Base-by-base conservation (phyloP, 2,113 vertebrate genomes). In the Dromaius novaehollandiae region DNA sequence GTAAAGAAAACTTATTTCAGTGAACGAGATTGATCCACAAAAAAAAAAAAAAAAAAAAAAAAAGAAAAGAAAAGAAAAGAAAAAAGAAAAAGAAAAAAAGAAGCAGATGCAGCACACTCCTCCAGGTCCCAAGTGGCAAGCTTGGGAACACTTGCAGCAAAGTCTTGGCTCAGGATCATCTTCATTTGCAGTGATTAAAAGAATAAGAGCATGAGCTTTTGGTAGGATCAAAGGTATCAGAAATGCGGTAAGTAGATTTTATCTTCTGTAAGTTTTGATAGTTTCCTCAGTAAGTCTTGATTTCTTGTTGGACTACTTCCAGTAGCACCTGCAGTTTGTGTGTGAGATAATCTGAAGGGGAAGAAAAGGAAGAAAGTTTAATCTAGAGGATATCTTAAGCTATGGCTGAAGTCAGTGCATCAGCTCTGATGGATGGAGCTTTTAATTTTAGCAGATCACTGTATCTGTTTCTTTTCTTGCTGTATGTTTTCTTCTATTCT, bases 231-330 rank as follows among this genome's bases (percentile, higher is more conserved):
- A 90, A 95, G 53, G 42, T 82, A 55, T 84, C 75, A 56, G 60
- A 86, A 94, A 76, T 1, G 3, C 22, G 75, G 20, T 44, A 81
- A 83, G 58, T 6, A 71, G 61, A 55, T 91, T 94, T 88, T 86
- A 44, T 93, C 2, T 11, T 90, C 76, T 56, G 30, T 76, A 64
- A 75, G 51, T 83, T 63, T 40, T 63, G 73, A n/a, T 74, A 38
- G 25, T 64, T 90, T 83, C 82, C 56, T 98, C 89, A 98, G 56
- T 98, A 98, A 36, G 98, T 98, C 89, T 96, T 97, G 89, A 98
- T 95, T 93, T 98, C 98, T 90, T 98, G 98, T 91, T 96, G 96
- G 30, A 98, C 95, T 68, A 98, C 98, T 94, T 98, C 97, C 95
- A 98, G 92, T 68, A 98, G 94, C 63, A 98, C 88, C 94, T 98